These are phyloP conservation scores for Andinoacara biseriatus DNA, from an alignment of 2,113 vertebrate species.

Conservation along the genomic window DNA sequence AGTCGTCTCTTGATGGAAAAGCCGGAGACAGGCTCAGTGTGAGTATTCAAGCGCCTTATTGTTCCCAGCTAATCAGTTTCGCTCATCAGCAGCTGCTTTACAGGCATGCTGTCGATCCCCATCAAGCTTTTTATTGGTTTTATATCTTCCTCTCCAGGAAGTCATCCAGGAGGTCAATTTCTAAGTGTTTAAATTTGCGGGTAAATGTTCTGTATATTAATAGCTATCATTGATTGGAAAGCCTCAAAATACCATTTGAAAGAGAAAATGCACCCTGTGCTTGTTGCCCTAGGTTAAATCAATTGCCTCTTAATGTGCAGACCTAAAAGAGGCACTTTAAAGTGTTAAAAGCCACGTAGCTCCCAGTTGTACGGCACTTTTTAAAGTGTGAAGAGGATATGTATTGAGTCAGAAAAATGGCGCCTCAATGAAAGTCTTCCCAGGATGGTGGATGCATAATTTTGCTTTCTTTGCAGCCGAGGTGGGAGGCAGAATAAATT, in stretches of 20 bases:
- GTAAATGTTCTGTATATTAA: neutral
- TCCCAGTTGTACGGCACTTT: neutral
- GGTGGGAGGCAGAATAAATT: conserved; percentile 20
- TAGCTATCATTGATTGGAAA: neutral
- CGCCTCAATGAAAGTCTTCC: conserved; percentile 10
- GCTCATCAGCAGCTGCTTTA: conserved; percentile 4
- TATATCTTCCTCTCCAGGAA: neutral
- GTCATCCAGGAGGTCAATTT: neutral
- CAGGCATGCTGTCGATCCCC: conserved; percentile 12
- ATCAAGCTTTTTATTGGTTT: neutral
- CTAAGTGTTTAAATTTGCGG: neutral
- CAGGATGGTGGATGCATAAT: conserved; percentile 10
- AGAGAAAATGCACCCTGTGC: neutral
- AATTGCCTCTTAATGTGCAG: conserved; percentile 1
- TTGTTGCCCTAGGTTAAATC: conserved; percentile 26
- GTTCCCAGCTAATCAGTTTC: neutral
- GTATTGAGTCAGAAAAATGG: conserved; percentile 2
- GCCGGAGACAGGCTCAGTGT: conserved; percentile 60
- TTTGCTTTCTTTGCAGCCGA: neutral
- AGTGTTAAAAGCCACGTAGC: conserved; percentile 1
- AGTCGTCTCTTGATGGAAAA: conserved; percentile 32
- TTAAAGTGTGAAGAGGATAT: neutral
- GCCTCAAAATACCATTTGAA: neutral
- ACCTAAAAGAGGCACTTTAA: neutral
- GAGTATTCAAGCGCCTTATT: conserved; percentile 41